phyloP scores from a whole-genome alignment of 2,797 vertebrate genomes.

The Poecilia picta region DNA sequence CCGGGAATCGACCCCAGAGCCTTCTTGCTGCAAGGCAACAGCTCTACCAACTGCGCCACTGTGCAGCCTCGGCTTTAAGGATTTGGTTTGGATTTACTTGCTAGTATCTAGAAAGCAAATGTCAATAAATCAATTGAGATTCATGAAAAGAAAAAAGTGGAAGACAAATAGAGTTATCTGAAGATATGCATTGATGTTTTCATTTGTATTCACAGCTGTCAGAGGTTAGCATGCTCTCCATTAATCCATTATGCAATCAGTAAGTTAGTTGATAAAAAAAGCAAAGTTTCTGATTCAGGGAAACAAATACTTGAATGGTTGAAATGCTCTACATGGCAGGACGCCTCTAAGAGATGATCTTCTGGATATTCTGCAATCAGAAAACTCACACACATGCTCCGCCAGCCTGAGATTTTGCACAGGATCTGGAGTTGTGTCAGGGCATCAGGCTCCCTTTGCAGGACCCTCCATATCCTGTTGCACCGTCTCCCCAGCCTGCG shows the following conservation, averaged over 20 bases:
- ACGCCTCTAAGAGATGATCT: neutral
- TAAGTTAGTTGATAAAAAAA: too few relatives aligned
- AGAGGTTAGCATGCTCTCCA: slow-evolving; percentile 9
- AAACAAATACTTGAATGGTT: slow-evolving; percentile 4
- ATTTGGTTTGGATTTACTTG: slow-evolving; percentile 17
- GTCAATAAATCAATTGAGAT: slow-evolving; percentile 13
- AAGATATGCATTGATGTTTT: slow-evolving; percentile 3
- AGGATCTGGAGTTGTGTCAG: slow-evolving; percentile 2
- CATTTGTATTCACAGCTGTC: slow-evolving; percentile 5
- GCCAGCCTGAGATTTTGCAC: slow-evolving; percentile 7
- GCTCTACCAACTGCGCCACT: too few relatives aligned
- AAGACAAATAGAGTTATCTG: neutral
- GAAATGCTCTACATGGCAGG: neutral
- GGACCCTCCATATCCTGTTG: slow-evolving; percentile 38
- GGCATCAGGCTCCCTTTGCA: slow-evolving; percentile 28
- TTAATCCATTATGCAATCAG: slow-evolving; percentile 10
- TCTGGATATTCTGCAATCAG: neutral
- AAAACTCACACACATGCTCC: neutral
- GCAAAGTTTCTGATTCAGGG: too few relatives aligned
- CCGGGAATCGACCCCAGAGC: too few relatives aligned
- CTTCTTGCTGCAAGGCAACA: too few relatives aligned
- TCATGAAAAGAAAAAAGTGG: neutral
- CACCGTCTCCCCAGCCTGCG: slow-evolving; percentile 13
- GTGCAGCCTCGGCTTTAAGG: slow-evolving; percentile 28
- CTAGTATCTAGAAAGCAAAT: slow-evolving; percentile 30